Base-by-base conservation (phyloP, 2,113 vertebrate genomes). In the Takifugu bimaculatus region DNA sequence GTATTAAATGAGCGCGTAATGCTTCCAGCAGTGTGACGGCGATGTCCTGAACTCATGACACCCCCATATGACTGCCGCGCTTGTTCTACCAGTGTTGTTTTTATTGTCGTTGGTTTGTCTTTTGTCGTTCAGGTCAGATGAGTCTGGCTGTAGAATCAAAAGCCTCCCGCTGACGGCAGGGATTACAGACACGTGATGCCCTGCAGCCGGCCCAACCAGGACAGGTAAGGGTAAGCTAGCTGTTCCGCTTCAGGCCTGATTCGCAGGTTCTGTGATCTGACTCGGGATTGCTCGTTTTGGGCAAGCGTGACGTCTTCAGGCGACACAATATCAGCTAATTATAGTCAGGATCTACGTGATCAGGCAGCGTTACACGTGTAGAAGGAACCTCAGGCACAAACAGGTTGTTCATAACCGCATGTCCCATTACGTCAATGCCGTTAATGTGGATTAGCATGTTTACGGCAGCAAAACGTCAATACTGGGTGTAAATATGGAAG, bases 31-130 rank as follows among this genome's bases (percentile, higher is more conserved):
- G 26, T 10, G 59, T 68, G 54, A 35, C 68, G 59, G 64, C 57
- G 25, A 57, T 7, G 68, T 53, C 44, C 20, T 55, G 29, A 69
- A 57, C 71, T 75, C 65, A 79, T 13, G 70, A 72, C 57, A 72
- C 50, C 63, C 57, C 58, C 47, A 14, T 72, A 49, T 57, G 54
- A 61, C 65, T 66, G 6, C 60, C 42, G 5, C 14, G 43, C 43
- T 65, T 65, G 70, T 79, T 77, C 5, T 28, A 62, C 65, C 60
- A 49, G 42, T n/a, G 45, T 68, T 54, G 4, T 28, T 28, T n/a
- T 27, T 26, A 44, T 61, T 43, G 59, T 15, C 4, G 43, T 42
- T 51, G 59, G 42, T 73, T 70, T 62, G 42, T 64, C 52, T 20
- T 45, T 20, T 29, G 75, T 47, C 61, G 57, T 70, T 74, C 35